A percentile compares a stretch with the other conserved stretches of the same genome.
Evolutionary conservation across 2,888 invertebrate species (phyloP).

Genomic region (Nymphalis polychloros): DNA sequence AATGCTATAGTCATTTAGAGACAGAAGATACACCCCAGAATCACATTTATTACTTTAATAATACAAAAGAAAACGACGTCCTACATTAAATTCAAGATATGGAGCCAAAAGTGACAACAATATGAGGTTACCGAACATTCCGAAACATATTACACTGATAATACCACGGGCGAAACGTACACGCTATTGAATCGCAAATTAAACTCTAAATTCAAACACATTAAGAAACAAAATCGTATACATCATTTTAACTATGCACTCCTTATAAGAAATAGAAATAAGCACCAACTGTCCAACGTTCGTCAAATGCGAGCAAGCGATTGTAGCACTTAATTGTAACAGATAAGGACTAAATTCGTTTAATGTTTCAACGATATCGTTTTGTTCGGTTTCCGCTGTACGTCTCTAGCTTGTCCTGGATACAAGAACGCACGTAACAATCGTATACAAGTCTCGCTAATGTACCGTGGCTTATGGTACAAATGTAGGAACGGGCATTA

Average conservation of each 20-base stretch:
- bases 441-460: slow-evolving; percentile 18
- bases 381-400: slow-evolving; percentile 13
- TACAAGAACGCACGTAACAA: slow-evolving; percentile 13
- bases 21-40: slow-evolving; percentile 12
- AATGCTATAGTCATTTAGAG: neutral
- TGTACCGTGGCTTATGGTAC: slow-evolving; percentile 15
- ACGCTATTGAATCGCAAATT: neutral
- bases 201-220: neutral
- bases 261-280: slow-evolving; percentile 14
- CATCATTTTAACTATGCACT: neutral
- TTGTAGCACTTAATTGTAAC: neutral
- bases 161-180: neutral
- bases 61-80: slow-evolving; percentile 19
- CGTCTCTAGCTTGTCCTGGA: slow-evolving; percentile 14
- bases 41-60: slow-evolving; percentile 24
- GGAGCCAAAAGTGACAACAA: slow-evolving; percentile 25
- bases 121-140: slow-evolving; percentile 18
- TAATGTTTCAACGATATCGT: neutral
- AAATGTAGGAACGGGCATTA: slow-evolving; percentile 6
- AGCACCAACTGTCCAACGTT: slow-evolving; percentile 9
- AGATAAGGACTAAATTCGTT: slow-evolving; percentile 4
- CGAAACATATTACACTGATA: slow-evolving; percentile 19
- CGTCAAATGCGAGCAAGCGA: slow-evolving; percentile 5
- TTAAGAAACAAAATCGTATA: slow-evolving; percentile 6
- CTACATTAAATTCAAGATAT: slow-evolving; percentile 21